These are phyloP conservation scores for Petrosia ficiformis DNA, from an alignment of 37 sponge, comb jelly and placozoan genomes.

Conservation along the genomic window DNA sequence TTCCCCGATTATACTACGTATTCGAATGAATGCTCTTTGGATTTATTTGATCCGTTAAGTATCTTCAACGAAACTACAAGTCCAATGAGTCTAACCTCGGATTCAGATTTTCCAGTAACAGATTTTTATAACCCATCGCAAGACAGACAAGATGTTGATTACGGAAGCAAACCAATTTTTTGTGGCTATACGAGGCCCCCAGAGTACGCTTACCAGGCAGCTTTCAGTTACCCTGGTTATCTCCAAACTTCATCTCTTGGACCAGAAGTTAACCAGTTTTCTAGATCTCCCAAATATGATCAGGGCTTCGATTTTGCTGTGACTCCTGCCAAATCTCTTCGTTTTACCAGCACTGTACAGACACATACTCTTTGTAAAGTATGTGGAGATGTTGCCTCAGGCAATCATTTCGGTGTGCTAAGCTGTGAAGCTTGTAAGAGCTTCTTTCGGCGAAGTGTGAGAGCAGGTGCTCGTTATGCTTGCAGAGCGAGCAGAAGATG, in stretches of 20 bases:
- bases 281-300: not conserved
- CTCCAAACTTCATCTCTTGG: not conserved
- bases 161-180: not conserved
- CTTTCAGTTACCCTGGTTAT: not conserved
- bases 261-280: not conserved
- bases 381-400: slow-evolving; percentile 90
- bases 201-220: not conserved
- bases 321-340: not conserved
- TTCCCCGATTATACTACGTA: too few species aligned
- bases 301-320: not conserved
- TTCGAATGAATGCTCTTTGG: too few species aligned
- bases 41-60: too few species aligned
- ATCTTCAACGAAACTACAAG: too few species aligned
- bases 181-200: not conserved
- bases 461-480: slow-evolving; percentile 76
- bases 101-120: too few species aligned
- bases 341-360: not conserved
- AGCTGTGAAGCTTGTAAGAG: slow-evolving; percentile 98
- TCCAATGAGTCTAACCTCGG: too few species aligned
- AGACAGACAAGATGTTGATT: too few species aligned
- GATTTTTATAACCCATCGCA: too few species aligned
- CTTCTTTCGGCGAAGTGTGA: slow-evolving; percentile 91
- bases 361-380: slow-evolving; percentile 61
- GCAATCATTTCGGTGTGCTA: slow-evolving; percentile 92
- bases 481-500: slow-evolving; percentile 83